These are phyloP conservation scores for Zapornia atra DNA, from an alignment of 2,113 vertebrate genomes.

Conservation along the genomic window DNA sequence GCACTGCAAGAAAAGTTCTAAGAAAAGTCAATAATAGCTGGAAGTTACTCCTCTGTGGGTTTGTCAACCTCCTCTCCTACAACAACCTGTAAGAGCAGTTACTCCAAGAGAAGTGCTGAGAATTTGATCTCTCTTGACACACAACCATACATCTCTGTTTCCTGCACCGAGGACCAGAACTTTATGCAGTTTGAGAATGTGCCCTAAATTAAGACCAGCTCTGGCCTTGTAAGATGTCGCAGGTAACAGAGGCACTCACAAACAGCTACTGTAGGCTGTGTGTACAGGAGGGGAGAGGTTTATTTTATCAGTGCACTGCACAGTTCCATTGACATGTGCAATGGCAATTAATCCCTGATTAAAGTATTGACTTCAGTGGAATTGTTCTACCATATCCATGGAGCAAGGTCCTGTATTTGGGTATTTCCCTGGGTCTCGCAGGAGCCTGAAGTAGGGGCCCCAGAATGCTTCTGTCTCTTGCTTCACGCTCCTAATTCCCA, in stretches of 20 bases:
- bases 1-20: not conserved
- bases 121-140: not conserved
- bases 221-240: not conserved
- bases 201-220: not conserved
- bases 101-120: not conserved
- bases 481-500: not conserved
- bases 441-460: not conserved
- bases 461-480: not conserved
- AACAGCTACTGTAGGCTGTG: not conserved
- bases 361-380: not conserved
- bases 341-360: not conserved
- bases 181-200: not conserved
- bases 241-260: not conserved
- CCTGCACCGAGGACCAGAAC: not conserved
- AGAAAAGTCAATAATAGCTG: not conserved
- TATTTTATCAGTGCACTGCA: not conserved
- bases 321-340: not conserved
- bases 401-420: not conserved
- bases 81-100: not conserved
- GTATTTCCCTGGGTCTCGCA: not conserved
- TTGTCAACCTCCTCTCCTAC: not conserved
- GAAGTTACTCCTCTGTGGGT: not conserved
- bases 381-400: not conserved
- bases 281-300: conserved; percentile 14
- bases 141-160: not conserved